Base-by-base conservation (phyloP, 2,113 vertebrate genomes). In the Chlamydotis undulata region DNA sequence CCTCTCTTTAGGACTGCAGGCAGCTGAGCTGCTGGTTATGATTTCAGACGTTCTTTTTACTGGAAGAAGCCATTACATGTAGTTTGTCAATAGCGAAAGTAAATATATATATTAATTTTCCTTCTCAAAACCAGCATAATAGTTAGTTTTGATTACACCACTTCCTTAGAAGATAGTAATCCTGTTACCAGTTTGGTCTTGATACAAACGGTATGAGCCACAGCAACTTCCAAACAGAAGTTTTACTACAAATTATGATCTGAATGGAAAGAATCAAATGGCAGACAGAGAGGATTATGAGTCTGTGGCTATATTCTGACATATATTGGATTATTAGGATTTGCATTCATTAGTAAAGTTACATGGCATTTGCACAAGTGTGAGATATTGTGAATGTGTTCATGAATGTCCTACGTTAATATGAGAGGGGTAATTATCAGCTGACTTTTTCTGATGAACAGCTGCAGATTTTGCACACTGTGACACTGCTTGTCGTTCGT, bases 261-360 rank as follows among this genome's bases (percentile, higher is more conserved):
- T 73, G 78, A 91, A 83, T 33, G 19, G 77, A 71, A 93, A 73
- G 57, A 84, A 39, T 68, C 35, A 57, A 76, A 45, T 9, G 37
- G 64, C 69, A 87, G 24, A 63, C 19, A 71, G 49, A 75, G 63
- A 76, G 71, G 89, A 96, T 89, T 83, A 86, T 10, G 83, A 81
- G 52, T 74, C n/a, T 45, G 28, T n/a, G 47, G 15, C 59, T 83
- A 9, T 35, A 63, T 63, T 89, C 91, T 83, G 79, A 92, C 75
- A 83, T 56, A 67, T 43, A 96, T 57, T 89, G 68, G 78, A 90
- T 93, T 95, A 89, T 60, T 47, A 61, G 82, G 87, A 87, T 96
- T 93, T 96, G 70, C 90, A 91, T 90, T 82, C 67, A 76, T 95
- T 85, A 95, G n/a, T 41, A 28, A 85, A 74, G 45, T 63, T 49